Evolutionary conservation across 2,797 vertebrate species (phyloP), one percentile per base, ranked within the genome.

Genomic region (Melanitta fusca): DNA sequence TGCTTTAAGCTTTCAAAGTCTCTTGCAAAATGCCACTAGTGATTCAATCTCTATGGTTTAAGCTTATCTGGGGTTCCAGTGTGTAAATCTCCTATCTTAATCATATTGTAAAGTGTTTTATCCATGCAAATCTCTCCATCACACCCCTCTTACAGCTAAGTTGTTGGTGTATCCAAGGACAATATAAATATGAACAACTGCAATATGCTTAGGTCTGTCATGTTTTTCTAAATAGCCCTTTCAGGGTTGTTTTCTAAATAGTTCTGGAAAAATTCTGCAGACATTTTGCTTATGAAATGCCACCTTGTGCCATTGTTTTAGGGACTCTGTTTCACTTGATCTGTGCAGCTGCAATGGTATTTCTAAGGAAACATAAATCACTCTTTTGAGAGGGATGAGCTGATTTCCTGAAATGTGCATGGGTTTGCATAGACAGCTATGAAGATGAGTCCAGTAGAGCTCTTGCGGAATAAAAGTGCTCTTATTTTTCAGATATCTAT

Each of bases 81-180:
- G 38, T 54, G 45, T 58, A 93, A 93, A 93, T 91, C 82, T 79
- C 58, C 13, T 58, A 2, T 84, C n/a, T 88, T 81, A 60, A 80
- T 54, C 75, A 47, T 57, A 28, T 18, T 84, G 30, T 71, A 16
- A 27, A 54, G 58, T 77, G 60, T 20, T 95, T 95, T 93, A 91
- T 91, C 68, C 80, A 62, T 30, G n/a, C 34, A 97, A 93, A 95
- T 89, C 70, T 81, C 62, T 83, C 73, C 80, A 49, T 94, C 91
- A 86, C 70, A 30, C 41, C 10, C 4, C 24, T 91, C 39, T 92
- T 73, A 66, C 51, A 70, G 47, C 43, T 86, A 88, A 89, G 62
- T 47, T 75, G 32, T 47, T 89, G 30, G 34, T 89, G 13, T 1
- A 10, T 60, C 54, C 39, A 81, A 89, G 89, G 21, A 10, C 56